Conservation (phyloP, 1,140 invertebrate genomes). For the Formica selysi region DNA sequence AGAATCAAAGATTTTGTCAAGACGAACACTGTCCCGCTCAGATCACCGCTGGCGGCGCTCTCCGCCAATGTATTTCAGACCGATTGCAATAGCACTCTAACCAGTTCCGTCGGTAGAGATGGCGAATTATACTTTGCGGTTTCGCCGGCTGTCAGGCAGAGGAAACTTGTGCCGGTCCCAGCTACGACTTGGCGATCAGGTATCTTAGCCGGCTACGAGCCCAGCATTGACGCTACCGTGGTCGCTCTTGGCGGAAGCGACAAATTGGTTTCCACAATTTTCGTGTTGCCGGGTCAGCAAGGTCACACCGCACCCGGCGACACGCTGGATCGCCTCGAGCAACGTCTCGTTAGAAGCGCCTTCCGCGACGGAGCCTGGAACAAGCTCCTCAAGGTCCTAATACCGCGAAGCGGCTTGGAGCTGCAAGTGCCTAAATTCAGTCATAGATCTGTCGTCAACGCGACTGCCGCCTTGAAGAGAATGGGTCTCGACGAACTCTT, state of each 20-base stretch:
- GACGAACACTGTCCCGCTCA: constrained; percentile 89
- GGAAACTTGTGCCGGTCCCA: constrained; percentile 93
- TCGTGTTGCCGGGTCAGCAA: constrained; percentile 93
- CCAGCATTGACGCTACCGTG: constrained; percentile 92
- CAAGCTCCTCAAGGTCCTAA: constrained; percentile 90
- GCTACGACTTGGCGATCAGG: constrained; percentile 92
- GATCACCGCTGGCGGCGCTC: constrained; percentile 92
- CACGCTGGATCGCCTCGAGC: constrained; percentile 91
- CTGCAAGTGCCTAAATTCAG: constrained; percentile 94
- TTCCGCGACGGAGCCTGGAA: constrained; percentile 91
- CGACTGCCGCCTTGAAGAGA: constrained; percentile 90
- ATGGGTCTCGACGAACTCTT: constrained; percentile 94
- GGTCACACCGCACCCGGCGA: constrained; percentile 91
- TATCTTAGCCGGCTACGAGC: constrained; percentile 94
- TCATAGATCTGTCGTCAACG: constrained; percentile 93
- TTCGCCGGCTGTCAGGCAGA: constrained; percentile 91
- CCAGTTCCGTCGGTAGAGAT: constrained; percentile 89
- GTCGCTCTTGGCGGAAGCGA: constrained; percentile 91
- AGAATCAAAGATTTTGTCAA: constrained; percentile 92
- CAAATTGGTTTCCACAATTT: constrained; percentile 91
- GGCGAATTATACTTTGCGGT: constrained; percentile 95
- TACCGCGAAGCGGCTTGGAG: constrained; percentile 91
- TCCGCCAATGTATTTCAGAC: constrained; percentile 94
- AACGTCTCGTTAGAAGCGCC: constrained; percentile 89
- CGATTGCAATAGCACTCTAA: constrained; percentile 91